Percentiles rank a stretch among this genome's conserved stretches.
These are phyloP conservation scores for Pantala flavescens DNA, from an alignment of 1,140 invertebrate species.

Conservation along the genomic window DNA sequence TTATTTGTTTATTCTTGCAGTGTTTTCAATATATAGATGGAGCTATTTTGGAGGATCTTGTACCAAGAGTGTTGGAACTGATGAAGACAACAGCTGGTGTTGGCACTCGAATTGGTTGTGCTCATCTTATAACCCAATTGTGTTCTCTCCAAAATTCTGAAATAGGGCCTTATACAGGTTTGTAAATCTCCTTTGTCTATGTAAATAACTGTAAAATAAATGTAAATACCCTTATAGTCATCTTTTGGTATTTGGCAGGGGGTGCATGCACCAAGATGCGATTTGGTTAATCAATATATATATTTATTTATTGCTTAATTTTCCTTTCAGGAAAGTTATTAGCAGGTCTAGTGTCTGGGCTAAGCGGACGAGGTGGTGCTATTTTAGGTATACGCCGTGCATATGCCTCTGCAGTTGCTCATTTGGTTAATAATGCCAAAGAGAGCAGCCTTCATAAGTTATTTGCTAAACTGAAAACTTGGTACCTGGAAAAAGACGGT, in stretches of 20 bases:
- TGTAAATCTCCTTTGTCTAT: constrained; percentile 13
- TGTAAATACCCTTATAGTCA: too few species aligned
- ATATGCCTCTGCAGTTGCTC: constrained; percentile 70
- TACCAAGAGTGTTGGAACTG: constrained; percentile 70
- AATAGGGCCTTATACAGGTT: constrained; percentile 52
- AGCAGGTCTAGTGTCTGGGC: constrained; percentile 56
- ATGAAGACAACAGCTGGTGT: constrained; percentile 68
- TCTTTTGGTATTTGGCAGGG: too few species aligned
- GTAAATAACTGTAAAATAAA: too few species aligned
- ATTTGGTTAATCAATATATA: too few species aligned
- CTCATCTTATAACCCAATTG: constrained; percentile 70
- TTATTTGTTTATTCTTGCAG: constrained; percentile 32
- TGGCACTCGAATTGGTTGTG: constrained; percentile 74
- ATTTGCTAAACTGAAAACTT: constrained; percentile 63
- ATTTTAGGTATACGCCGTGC: constrained; percentile 55
- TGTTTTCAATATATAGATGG: constrained; percentile 75
- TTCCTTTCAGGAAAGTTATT: background rate
- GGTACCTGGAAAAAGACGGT: constrained; percentile 68
- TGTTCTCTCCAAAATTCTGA: constrained; percentile 47
- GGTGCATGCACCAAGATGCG: too few species aligned
- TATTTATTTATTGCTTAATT: too few species aligned
- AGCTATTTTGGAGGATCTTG: constrained; percentile 59
- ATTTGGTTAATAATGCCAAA: constrained; percentile 78
- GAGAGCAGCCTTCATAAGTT: constrained; percentile 76
- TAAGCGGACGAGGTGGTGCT: constrained; percentile 70